Evolutionary conservation across 2,113 vertebrate genomes (phyloP).

Genomic region (Varanus salvator): DNA sequence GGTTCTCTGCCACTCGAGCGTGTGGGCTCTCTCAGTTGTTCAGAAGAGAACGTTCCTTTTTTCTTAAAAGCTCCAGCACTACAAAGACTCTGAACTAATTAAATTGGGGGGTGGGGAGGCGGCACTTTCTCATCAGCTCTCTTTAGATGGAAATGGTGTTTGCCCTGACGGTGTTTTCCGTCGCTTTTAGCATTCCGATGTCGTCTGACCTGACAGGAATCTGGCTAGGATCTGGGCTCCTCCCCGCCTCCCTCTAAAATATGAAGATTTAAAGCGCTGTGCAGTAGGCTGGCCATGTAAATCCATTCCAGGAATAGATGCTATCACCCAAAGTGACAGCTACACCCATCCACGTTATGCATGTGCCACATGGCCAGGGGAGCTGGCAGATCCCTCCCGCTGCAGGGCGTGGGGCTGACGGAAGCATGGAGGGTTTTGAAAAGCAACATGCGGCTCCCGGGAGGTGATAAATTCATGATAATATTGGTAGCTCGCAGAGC

Average conservation of each 20-base stretch:
- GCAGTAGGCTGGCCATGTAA: conserved; percentile 36
- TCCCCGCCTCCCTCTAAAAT: background rate
- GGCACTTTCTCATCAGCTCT: conserved; percentile 42
- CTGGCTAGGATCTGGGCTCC: conserved; percentile 34
- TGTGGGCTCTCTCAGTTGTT: background rate
- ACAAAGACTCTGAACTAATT: conserved; percentile 66
- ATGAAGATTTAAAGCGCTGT: conserved; percentile 46
- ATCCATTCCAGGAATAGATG: conserved; percentile 46
- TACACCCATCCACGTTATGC: conserved; percentile 35
- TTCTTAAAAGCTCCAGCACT: conserved; percentile 51
- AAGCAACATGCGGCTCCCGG: conserved; percentile 20
- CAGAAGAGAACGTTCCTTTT: background rate
- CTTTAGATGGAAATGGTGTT: conserved; percentile 25
- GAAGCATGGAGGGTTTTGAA: conserved; percentile 24
- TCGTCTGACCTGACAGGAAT: conserved; percentile 47
- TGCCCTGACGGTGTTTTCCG: conserved; percentile 29
- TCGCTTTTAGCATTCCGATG: conserved; percentile 39
- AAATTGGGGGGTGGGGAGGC: conserved; percentile 57
- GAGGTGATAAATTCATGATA: conserved; percentile 18
- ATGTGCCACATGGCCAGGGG: conserved; percentile 4
- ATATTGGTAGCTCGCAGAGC: conserved; percentile 9
- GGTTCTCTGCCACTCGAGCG: background rate
- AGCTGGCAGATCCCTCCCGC: conserved; percentile 52
- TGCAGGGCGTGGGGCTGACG: conserved; percentile 53
- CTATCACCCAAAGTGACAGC: conserved; percentile 45